Conservation (phyloP, 2,888 invertebrate species). For the Luffia ferchaultella region DNA sequence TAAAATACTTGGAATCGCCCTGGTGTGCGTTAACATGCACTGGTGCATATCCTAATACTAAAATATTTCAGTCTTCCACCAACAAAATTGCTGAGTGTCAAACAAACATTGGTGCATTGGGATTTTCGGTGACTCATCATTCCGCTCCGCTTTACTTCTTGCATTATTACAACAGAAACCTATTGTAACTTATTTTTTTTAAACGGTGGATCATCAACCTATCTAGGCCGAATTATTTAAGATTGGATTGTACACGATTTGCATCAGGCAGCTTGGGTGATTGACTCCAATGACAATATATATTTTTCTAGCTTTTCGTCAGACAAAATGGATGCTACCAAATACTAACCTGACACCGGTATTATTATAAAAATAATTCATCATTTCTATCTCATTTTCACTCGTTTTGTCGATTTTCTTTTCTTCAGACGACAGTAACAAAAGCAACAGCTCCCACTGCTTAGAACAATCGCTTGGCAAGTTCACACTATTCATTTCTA, state of each 20-base stretch:
- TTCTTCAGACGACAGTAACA: slow-evolving; percentile 47
- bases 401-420: slow-evolving; percentile 46
- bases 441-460: slow-evolving; percentile 51
- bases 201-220: too few species aligned
- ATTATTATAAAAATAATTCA: slow-evolving; percentile 44
- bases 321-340: too few species aligned
- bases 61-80: too few species aligned
- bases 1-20: too few species aligned
- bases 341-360: slow-evolving; percentile 48
- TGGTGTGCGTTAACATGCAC: too few species aligned
- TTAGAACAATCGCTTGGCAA: slow-evolving; percentile 44
- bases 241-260: too few species aligned
- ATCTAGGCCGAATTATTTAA: too few species aligned
- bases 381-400: slow-evolving; percentile 44
- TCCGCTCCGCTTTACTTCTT: too few species aligned
- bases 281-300: background rate
- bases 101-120: too few species aligned
- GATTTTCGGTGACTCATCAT: too few species aligned
- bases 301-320: slow-evolving; percentile 12
- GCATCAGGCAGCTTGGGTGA: background rate
- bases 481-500: slow-evolving; percentile 32
- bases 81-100: too few species aligned
- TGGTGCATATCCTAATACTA: too few species aligned
- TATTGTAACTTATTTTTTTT: background rate
- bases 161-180: background rate